Conservation (phyloP, 2,113 vertebrate genomes). For the Muntiacus muntjak region DNA sequence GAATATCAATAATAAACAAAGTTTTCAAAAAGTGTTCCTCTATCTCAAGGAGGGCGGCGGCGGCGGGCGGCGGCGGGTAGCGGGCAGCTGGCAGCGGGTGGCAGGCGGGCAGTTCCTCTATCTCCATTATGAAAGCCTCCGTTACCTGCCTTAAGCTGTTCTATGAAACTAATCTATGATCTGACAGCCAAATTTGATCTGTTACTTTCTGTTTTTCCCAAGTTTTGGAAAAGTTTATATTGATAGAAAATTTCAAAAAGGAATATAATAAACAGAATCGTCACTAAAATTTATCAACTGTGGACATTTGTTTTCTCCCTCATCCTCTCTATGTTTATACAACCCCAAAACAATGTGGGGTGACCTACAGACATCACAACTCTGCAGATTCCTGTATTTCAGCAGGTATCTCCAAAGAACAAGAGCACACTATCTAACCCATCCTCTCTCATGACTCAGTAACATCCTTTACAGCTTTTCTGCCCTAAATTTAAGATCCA, state of each 20-base stretch:
- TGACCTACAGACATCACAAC: not conserved
- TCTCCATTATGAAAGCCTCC: not conserved
- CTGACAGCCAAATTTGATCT: not conserved
- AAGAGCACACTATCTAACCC: not conserved
- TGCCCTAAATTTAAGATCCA: not conserved
- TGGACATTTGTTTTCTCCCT: not conserved
- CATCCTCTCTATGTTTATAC: accelerated
- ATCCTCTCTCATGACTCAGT: too few species aligned
- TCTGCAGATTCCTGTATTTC: not conserved
- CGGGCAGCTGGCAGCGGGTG: too few species aligned
- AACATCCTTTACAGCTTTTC: not conserved
- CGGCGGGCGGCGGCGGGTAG: too few species aligned
- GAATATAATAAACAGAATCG: not conserved
- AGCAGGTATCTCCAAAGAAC: not conserved
- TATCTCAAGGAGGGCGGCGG: not conserved
- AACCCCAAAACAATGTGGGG: accelerated
- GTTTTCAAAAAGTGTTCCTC: not conserved
- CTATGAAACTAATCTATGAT: not conserved
- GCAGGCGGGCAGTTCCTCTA: not conserved
- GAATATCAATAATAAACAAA: not conserved
- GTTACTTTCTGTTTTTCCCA: not conserved
- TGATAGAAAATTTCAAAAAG: not conserved
- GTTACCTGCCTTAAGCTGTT: not conserved
- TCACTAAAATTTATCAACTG: not conserved
- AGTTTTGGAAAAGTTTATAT: not conserved